Percentiles rank a stretch among this genome's conserved stretches.
These are phyloP conservation scores for Trilocha varians DNA, from an alignment of 2,888 invertebrate genomes.

Conservation along the genomic window DNA sequence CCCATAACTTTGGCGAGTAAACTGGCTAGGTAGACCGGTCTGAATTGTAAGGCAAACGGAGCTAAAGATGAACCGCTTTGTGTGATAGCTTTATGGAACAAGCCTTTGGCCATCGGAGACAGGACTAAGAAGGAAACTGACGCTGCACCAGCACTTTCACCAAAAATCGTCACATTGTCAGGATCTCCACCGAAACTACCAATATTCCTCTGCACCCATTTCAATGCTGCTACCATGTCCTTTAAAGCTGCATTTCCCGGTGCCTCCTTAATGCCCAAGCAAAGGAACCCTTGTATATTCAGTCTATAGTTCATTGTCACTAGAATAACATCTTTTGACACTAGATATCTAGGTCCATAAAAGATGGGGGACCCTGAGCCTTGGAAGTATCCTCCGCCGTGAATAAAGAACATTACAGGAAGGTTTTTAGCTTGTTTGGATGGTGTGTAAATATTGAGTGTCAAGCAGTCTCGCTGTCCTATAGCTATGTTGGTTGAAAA, in stretches of 20 bases:
- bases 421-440: constrained; percentile 21
- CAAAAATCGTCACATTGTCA: constrained; percentile 47
- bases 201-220: constrained; percentile 47
- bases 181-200: constrained; percentile 46
- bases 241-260: constrained; percentile 55
- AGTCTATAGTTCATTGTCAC: constrained; percentile 53
- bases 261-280: constrained; percentile 46
- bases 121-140: constrained; percentile 48
- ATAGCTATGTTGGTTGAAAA: constrained; percentile 15
- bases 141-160: constrained; percentile 53
- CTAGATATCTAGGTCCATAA: constrained; percentile 49
- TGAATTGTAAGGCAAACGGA: constrained; percentile 46
- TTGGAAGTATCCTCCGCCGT: constrained; percentile 52
- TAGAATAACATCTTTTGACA: constrained; percentile 43
- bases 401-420: constrained; percentile 57
- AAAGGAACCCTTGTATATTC: constrained; percentile 48
- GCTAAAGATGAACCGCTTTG: constrained; percentile 52
- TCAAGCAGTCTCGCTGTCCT: constrained; percentile 43
- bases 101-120: constrained; percentile 50
- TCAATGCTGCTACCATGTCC: constrained; percentile 49
- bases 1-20: constrained; percentile 43
- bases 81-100: constrained; percentile 52
- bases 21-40: constrained; percentile 41
- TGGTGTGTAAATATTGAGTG: constrained; percentile 48
- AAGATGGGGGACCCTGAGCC: constrained; percentile 35